Conservation (phyloP, 92 coral and sea anemone genomes). For the Scolanthus callimorphus region DNA sequence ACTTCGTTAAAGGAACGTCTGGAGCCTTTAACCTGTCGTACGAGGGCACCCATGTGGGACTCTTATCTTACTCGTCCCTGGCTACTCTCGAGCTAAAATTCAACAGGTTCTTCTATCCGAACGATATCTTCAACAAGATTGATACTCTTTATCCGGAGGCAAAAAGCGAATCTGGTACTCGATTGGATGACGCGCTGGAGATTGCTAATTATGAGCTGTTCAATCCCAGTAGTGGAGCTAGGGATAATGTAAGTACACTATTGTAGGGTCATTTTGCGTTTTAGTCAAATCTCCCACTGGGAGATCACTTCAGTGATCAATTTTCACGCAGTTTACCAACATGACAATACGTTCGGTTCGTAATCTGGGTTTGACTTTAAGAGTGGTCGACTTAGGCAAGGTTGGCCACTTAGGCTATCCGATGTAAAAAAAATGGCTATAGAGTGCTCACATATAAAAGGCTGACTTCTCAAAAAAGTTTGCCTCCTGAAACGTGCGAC, state of each 20-base stretch:
- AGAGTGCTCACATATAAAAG: no score
- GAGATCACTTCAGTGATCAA: not conserved
- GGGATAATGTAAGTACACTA: constrained; percentile 38
- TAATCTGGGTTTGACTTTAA: no score
- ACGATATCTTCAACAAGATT: constrained; percentile 78
- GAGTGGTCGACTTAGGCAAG: no score
- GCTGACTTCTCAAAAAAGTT: no score
- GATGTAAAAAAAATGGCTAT: no score
- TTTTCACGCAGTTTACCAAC: not conserved
- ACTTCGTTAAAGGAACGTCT: constrained; percentile 85
- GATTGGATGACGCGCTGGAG: constrained; percentile 84
- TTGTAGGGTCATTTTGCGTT: no score
- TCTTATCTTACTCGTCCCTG: constrained; percentile 87
- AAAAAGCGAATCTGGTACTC: constrained; percentile 60
- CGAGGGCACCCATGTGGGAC: constrained; percentile 90
- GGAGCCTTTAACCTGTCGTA: constrained; percentile 84
- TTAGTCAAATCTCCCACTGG: not conserved
- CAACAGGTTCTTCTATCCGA: constrained; percentile 79
- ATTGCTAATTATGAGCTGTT: constrained; percentile 92
- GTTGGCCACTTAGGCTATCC: no score
- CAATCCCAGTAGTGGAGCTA: constrained; percentile 80
- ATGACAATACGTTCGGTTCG: no score
- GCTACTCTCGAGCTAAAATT: constrained; percentile 93
- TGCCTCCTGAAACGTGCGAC: no score
- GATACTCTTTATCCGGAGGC: constrained; percentile 91